These are phyloP conservation scores for Thalpophila matura DNA, from an alignment of 2,888 invertebrate genomes.

Conservation along the genomic window DNA sequence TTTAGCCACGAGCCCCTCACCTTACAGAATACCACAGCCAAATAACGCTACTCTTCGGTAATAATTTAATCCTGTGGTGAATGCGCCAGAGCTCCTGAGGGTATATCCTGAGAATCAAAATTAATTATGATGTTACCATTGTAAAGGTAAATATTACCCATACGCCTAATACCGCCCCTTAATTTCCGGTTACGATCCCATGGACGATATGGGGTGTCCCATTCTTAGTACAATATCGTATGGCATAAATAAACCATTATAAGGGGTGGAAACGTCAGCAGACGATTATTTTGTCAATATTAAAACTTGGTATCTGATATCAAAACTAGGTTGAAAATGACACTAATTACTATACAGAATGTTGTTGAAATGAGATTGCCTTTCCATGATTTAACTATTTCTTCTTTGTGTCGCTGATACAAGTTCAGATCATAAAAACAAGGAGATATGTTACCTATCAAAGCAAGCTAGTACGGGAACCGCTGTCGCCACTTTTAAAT, in stretches of 20 bases:
- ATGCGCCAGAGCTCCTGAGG: no score
- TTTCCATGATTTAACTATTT: no score
- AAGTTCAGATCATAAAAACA: no score
- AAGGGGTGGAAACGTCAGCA: conserved; percentile 19
- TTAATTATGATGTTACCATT: background rate
- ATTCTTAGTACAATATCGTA: conserved; percentile 29
- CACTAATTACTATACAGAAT: background rate
- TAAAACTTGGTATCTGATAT: background rate
- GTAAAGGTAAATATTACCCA: conserved; percentile 3
- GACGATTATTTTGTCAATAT: conserved; percentile 31
- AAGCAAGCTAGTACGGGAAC: no score
- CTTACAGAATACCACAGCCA: no score
- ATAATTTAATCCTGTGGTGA: no score
- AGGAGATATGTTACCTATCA: no score
- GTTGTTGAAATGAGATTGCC: background rate
- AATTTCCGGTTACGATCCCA: conserved; percentile 44
- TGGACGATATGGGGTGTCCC: conserved; percentile 17
- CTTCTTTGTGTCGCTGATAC: no score
- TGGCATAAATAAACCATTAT: conserved; percentile 36
- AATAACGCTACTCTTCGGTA: no score
- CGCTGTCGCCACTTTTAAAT: no score
- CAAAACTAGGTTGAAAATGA: background rate
- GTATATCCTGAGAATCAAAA: no score
- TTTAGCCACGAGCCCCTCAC: no score
- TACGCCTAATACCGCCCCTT: conserved; percentile 29